phyloP scores from a whole-genome alignment of 2,113 vertebrate species.

The Maccullochella peelii region DNA sequence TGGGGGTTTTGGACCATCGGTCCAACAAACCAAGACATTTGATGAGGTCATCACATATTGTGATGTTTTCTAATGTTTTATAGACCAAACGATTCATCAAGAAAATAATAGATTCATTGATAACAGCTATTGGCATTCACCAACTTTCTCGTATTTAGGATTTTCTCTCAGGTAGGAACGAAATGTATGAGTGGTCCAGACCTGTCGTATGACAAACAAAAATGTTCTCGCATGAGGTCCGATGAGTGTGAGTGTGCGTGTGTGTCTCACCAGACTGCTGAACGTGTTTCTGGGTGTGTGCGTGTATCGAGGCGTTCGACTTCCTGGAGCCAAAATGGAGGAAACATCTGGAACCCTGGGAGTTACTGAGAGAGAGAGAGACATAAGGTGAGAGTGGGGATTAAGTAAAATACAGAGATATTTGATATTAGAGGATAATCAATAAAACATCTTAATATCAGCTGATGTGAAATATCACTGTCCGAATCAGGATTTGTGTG shows the following conservation, averaged over 20 bases:
- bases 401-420: neutral
- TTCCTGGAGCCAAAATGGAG: conserved; percentile 67
- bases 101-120: too few relatives aligned
- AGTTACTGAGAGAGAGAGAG: conserved; percentile 62
- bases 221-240: neutral
- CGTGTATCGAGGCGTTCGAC: conserved; percentile 65
- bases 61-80: too few relatives aligned
- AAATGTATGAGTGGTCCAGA: neutral
- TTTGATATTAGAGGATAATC: neutral
- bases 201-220: neutral
- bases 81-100: too few relatives aligned
- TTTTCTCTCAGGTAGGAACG: neutral
- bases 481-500: conserved; percentile 26
- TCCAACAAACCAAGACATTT: too few relatives aligned
- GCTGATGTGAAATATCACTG: neutral
- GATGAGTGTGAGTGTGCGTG: neutral
- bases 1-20: too few relatives aligned
- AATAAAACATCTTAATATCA: neutral
- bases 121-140: too few relatives aligned
- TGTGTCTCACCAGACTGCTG: conserved; percentile 57
- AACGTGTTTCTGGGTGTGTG: conserved; percentile 54
- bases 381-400: neutral
- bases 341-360: conserved; percentile 76
- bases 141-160: neutral
- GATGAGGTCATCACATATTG: too few relatives aligned